Evolutionary conservation across 2,888 invertebrate species (phyloP).

Genomic region (Orchestes rusci): DNA sequence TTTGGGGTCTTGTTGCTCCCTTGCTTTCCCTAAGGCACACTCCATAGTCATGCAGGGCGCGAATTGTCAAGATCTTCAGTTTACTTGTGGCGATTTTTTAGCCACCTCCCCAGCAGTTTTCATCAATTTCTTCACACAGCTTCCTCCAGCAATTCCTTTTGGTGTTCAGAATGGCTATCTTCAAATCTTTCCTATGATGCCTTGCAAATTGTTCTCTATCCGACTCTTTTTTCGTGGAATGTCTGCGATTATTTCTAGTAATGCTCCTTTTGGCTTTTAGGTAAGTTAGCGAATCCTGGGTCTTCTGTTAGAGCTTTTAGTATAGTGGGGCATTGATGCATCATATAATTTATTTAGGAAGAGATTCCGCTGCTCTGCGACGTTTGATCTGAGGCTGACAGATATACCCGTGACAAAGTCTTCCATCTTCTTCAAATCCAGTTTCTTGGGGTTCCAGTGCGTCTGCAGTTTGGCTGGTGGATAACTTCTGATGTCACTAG

Average conservation of each 20-base stretch:
- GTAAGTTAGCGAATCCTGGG: too few relatives aligned
- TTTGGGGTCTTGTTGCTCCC: constrained; percentile 1
- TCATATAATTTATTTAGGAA: not conserved
- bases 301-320: not conserved
- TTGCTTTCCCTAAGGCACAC: not conserved
- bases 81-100: not conserved
- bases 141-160: not conserved
- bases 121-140: too few relatives aligned
- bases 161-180: not conserved
- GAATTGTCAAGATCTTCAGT: not conserved
- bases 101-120: too few relatives aligned
- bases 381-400: not conserved
- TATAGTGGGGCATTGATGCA: too few relatives aligned
- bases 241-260: too few relatives aligned
- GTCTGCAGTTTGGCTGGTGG: not conserved
- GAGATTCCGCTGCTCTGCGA: not conserved
- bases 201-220: too few relatives aligned
- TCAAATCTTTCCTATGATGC: too few relatives aligned
- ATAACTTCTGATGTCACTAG: not conserved
- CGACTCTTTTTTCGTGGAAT: too few relatives aligned
- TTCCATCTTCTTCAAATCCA: not conserved
- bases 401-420: not conserved
- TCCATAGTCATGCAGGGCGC: not conserved
- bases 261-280: too few relatives aligned
- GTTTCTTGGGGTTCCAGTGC: not conserved